Evolutionary conservation across 2,797 vertebrate species (phyloP), one percentile per base, ranked within the genome.

Genomic region (Melanitta fusca): DNA sequence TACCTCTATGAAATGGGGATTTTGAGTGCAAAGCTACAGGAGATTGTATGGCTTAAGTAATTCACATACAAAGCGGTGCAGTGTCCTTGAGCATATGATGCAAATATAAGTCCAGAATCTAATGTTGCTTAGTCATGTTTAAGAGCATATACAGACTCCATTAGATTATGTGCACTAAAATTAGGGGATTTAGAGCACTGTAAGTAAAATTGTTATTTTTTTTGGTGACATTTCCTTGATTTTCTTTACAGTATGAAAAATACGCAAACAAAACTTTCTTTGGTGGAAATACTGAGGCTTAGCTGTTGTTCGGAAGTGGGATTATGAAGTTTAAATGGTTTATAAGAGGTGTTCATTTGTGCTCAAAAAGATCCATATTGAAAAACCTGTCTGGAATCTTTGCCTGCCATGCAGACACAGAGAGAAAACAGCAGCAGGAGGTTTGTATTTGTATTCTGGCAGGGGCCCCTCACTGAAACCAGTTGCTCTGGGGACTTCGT

Each of bases 361-460:
- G 47, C 66, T 88, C 60, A 85, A 8, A 91, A 89, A 77, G 84
- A 75, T 89, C 85, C 60, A 43, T 58, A 71, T 47, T 70, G 74
- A 93, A 94, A 87, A 88, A 72, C 71, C 80, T 96, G 62, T 57
- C 30, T 57, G 94, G 77, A 95, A 84, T 75, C 57, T 85, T 62
- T 91, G 51, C 83, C 75, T 93, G 95, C 89, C 94, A 78, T 96
- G 89, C 96, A 82, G 91, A 93, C 86, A 51, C 64, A 54, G 88
- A 11, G 57, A 88, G 92, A 89, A 97, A 95, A 74, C 88, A 91
- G 87, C 90, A 94, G 93, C 80, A 91, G 95, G 93, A 96, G 79
- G 92, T 95, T 96, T 96, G 90, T 96, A 74, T 97, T 96, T 97
- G 95, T 89, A 25, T 95, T 94, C 91, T 97, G 95, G 96, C 96